Percentiles rank a stretch among this genome's conserved stretches.
Evolutionary conservation across 2,888 invertebrate species (phyloP).

Genomic region (Lepeophtheirus nordmannii): DNA sequence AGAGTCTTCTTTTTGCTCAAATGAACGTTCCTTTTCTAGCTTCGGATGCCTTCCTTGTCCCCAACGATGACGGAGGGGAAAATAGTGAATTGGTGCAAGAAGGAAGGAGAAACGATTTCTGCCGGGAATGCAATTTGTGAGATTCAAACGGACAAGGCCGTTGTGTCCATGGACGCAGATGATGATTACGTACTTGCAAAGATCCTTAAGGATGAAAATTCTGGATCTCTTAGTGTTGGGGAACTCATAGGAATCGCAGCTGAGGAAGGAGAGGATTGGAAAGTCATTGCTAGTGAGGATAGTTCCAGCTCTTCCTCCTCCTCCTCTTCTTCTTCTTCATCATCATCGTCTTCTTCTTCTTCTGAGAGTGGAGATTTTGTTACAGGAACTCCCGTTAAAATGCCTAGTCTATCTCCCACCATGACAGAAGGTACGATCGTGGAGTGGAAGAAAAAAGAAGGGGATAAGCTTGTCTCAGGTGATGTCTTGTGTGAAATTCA

Average conservation of each 20-base stretch:
- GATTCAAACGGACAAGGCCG: slow-evolving; percentile 50
- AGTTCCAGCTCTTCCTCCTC: slow-evolving; percentile 26
- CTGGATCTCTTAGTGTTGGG: slow-evolving; percentile 36
- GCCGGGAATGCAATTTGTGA: slow-evolving; percentile 49
- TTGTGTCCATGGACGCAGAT: slow-evolving; percentile 44
- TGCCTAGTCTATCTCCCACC: slow-evolving; percentile 49
- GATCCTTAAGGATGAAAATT: slow-evolving; percentile 37
- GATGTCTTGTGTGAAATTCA: slow-evolving; percentile 49
- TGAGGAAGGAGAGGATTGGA: slow-evolving; percentile 47
- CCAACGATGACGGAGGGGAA: slow-evolving; percentile 49
- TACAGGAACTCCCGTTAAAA: slow-evolving; percentile 31
- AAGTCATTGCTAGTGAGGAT: slow-evolving; percentile 35
- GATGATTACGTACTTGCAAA: slow-evolving; percentile 48
- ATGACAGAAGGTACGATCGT: slow-evolving; percentile 47
- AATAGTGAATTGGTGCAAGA: slow-evolving; percentile 43
- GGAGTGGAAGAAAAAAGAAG: slow-evolving; percentile 44
- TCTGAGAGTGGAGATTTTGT: slow-evolving; percentile 1
- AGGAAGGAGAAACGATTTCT: slow-evolving; percentile 41
- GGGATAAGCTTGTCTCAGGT: slow-evolving; percentile 41
- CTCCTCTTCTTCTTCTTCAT: slow-evolving; percentile 20
- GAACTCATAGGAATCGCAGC: slow-evolving; percentile 45
- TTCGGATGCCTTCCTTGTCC: slow-evolving; percentile 45
- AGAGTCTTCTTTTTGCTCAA: too few relatives aligned
- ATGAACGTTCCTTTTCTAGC: background rate
- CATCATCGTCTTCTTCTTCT: slow-evolving; percentile 9